Base-by-base conservation (phyloP, 2,113 vertebrate genomes). In the Octodon degus region DNA sequence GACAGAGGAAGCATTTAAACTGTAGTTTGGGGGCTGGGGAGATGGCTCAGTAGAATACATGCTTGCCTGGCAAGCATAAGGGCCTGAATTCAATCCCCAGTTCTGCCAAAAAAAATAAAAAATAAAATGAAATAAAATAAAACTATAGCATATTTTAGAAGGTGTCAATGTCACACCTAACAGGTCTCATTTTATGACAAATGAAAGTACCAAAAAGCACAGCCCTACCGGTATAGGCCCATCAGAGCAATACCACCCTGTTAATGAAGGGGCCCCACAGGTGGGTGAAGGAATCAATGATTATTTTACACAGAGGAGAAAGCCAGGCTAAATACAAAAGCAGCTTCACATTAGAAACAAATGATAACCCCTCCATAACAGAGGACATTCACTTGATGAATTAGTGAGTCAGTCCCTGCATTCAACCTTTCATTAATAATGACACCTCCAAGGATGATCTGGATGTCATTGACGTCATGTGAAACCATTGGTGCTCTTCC, bases 1-100 rank as follows among this genome's bases (percentile, higher is more conserved):
- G 99, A 99, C 96, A 99, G 99, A 98, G 99, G 90, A 99, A 99
- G 99, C 99, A 99, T 0, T 99, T 99, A 30, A 99, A 99, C 97
- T 99, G 99, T 98, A 43, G 43, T 43, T 43, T 43, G 43, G 43
- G 43, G 43, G 5, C 5, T 43, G 43, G 43, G 43, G 43, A 43
- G 43, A 43, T 43, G 43, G 43, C 43, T 43, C 43, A 43, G 43
- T 43, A 43, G 43, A 43, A 43, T 43, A 43, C 43, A 43, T 43
- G 43, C 43, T 43, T 43, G 43, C 43, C 43, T 43, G 43, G 43
- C 43, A 43, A 43, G 43, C 43, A 43, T 6, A 43, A 43, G 43
- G 43, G 43, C 43, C 43, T 43, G 43, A 43, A 43, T 43, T 43
- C 43, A 43, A 43, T 43, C 43, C 43, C 43, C 43, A 43, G 43